These are phyloP conservation scores for Leptestheria dahalacensis DNA, from an alignment of 1,140 invertebrate genomes.

Conservation along the genomic window DNA sequence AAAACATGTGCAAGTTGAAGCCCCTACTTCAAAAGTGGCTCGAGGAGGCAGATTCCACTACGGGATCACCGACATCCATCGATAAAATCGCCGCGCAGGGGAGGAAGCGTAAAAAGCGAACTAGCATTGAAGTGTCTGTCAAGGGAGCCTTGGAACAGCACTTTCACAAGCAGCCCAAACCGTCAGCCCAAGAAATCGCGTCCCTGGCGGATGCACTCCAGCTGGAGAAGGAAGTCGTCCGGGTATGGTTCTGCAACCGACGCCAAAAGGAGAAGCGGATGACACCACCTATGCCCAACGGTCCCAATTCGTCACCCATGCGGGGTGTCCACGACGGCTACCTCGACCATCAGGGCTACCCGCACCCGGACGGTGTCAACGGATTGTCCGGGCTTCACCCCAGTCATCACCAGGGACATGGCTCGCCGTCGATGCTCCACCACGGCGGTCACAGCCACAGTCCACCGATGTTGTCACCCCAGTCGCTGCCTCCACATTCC, in stretches of 20 bases:
- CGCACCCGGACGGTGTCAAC: constrained; percentile 36
- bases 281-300: constrained; percentile 57
- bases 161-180: constrained; percentile 98
- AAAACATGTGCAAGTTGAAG: constrained; percentile 99
- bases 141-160: constrained; percentile 95
- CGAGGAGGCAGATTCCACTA: constrained; percentile 95
- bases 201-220: constrained; percentile 81
- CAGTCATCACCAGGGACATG: constrained; percentile 29
- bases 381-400: constrained; percentile 31
- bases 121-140: constrained; percentile 95
- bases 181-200: constrained; percentile 94
- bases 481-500: constrained; percentile 42
- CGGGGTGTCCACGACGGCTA: neutral
- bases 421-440: constrained; percentile 42
- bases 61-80: constrained; percentile 90
- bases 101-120: constrained; percentile 95
- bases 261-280: constrained; percentile 98
- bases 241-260: constrained; percentile 98
- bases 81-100: constrained; percentile 97
- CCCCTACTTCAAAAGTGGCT: constrained; percentile 97
- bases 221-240: constrained; percentile 94
- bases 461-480: constrained; percentile 66
- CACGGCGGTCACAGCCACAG: constrained; percentile 43
- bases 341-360: neutral
- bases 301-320: constrained; percentile 17